phyloP scores from a whole-genome alignment of 2,888 invertebrate species.

The Spisula subtruncata region DNA sequence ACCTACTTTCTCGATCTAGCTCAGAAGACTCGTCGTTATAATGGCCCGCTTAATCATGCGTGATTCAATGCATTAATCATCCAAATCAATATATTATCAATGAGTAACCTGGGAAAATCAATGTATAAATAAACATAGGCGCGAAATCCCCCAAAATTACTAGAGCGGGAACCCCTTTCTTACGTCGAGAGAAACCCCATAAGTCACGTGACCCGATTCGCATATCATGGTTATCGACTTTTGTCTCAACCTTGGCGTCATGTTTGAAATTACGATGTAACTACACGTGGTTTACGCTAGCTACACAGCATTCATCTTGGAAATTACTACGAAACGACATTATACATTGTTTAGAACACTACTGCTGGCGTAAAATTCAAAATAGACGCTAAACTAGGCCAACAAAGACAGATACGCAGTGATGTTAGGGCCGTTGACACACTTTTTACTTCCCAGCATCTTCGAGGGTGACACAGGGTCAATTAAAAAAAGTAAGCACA shows the following conservation, averaged over 20 bases:
- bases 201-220: constrained; percentile 84
- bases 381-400: constrained; percentile 5
- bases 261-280: constrained; percentile 80
- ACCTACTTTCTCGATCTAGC: constrained; percentile 67
- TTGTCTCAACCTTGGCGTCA: constrained; percentile 82
- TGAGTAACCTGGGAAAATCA: not conserved
- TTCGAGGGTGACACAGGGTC: constrained; percentile 76
- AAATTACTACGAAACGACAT: constrained; percentile 28
- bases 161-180: constrained; percentile 80
- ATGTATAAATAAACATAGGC: not conserved
- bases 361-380: not conserved
- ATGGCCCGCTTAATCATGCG: constrained; percentile 57
- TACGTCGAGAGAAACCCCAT: constrained; percentile 78
- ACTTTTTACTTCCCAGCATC: constrained; percentile 79
- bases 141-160: constrained; percentile 43
- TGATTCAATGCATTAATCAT: constrained; percentile 63
- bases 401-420: constrained; percentile 9
- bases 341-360: constrained; percentile 44
- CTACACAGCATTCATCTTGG: not conserved
- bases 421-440: constrained; percentile 73
- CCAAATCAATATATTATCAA: not conserved
- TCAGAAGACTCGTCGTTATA: constrained; percentile 1
- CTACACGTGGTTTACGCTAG: constrained; percentile 76
- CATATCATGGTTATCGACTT: constrained; percentile 82
- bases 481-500: constrained; percentile 62